Percentiles rank a stretch among this genome's conserved stretches.
Conservation (phyloP, 2,797 vertebrate genomes). For the Sebastes oblongus region DNA sequence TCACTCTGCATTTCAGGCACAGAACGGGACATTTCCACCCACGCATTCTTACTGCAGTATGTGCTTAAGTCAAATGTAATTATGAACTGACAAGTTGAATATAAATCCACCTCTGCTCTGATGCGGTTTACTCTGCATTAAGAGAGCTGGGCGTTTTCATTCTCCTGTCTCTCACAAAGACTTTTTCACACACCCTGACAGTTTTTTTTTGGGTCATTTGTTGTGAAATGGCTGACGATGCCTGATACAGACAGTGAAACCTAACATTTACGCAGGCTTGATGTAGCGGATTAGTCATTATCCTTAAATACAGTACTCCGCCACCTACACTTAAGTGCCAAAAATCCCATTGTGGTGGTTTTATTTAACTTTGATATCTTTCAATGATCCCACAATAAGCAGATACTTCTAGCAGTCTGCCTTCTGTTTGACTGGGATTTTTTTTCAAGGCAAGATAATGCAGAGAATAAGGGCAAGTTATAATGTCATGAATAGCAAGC, state of each 20-base stretch:
- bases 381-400: constrained; percentile 68
- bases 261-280: constrained; percentile 68
- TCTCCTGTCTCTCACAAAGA: constrained; percentile 17
- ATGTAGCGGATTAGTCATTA: constrained; percentile 78
- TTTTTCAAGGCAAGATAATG: neutral
- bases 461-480: constrained; percentile 5
- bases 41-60: neutral
- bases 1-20: constrained; percentile 45
- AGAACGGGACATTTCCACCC: neutral
- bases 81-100: constrained; percentile 34
- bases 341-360: constrained; percentile 70
- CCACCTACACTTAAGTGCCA: constrained; percentile 69
- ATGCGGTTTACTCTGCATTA: neutral
- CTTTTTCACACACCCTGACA: constrained; percentile 20
- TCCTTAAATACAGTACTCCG: constrained; percentile 78
- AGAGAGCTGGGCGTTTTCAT: constrained; percentile 12
- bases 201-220: constrained; percentile 18
- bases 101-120: constrained; percentile 34
- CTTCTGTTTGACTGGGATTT: constrained; percentile 35
- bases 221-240: constrained; percentile 63
- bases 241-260: constrained; percentile 56
- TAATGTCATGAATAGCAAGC: neutral
- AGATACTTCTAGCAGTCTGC: constrained; percentile 25
- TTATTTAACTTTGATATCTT: constrained; percentile 74
- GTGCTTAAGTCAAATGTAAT: constrained; percentile 38